A percentile compares a stretch with the other conserved stretches of the same genome.
phyloP scores from a whole-genome alignment of 1,140 invertebrate species.

The Macrosteles quadrilineatus region DNA sequence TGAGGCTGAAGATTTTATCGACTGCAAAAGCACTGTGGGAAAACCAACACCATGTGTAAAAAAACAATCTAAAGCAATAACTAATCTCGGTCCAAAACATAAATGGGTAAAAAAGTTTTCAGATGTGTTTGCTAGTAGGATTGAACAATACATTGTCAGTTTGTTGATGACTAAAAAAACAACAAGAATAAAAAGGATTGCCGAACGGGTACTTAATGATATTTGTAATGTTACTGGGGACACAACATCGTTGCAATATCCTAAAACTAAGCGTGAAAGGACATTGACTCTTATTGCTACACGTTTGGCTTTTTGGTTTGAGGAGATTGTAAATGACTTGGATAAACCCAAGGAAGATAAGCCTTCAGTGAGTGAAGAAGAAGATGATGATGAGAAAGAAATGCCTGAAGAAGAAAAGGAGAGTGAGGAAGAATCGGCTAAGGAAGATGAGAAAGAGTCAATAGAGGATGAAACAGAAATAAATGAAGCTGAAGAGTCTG shows the following conservation, averaged over 20 bases:
- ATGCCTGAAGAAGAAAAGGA: neutral
- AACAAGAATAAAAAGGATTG: slow-evolving; percentile 28
- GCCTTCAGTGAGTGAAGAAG: neutral
- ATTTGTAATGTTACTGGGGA: slow-evolving; percentile 32
- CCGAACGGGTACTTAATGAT: slow-evolving; percentile 25
- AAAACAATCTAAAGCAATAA: slow-evolving; percentile 18
- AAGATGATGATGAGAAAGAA: neutral
- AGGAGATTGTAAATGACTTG: slow-evolving; percentile 8
- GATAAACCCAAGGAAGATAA: slow-evolving; percentile 16
- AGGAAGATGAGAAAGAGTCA: neutral
- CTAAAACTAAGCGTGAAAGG: slow-evolving; percentile 31
- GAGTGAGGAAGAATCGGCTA: neutral
- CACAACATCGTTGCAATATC: slow-evolving; percentile 26
- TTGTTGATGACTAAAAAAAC: slow-evolving; percentile 29
- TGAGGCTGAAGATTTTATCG: slow-evolving; percentile 34
- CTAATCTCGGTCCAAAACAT: slow-evolving; percentile 17
- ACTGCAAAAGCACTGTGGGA: slow-evolving; percentile 19
- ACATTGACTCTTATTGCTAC: slow-evolving; percentile 29
- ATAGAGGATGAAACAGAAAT: neutral
- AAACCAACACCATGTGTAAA: neutral
- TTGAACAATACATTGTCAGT: slow-evolving; percentile 32
- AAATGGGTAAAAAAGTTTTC: slow-evolving; percentile 34
- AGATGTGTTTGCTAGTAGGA: slow-evolving; percentile 28
- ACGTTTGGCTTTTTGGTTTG: slow-evolving; percentile 33
- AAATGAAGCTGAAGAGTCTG: neutral